Conservation (phyloP, 2,888 invertebrate genomes). For the Pristionchus fissidentatus region DNA sequence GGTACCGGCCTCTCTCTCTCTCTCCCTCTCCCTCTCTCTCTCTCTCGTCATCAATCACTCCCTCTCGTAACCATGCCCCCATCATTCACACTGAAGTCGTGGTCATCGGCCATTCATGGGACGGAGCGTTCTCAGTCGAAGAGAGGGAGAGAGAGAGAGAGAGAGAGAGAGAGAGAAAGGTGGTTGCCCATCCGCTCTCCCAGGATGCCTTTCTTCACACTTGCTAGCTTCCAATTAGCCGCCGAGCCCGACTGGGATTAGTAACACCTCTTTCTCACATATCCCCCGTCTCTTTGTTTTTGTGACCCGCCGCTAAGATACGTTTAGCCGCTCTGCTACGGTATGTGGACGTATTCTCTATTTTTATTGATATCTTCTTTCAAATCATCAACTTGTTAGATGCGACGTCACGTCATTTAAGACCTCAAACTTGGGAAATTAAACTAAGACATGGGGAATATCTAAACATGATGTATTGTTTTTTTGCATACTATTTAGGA, state of each 20-base stretch:
- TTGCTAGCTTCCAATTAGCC: slow-evolving; percentile 14
- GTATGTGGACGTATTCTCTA: too few relatives aligned
- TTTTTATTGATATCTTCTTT: too few relatives aligned
- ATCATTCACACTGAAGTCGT: neutral
- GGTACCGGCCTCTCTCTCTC: too few relatives aligned
- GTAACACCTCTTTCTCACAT: neutral
- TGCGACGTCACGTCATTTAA: too few relatives aligned
- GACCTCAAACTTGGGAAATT: too few relatives aligned
- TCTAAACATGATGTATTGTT: too few relatives aligned
- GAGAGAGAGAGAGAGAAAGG: slow-evolving; percentile 24
- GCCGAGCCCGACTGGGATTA: slow-evolving; percentile 5
- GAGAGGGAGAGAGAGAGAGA: neutral
- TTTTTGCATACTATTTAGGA: neutral
- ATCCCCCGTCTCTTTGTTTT: too few relatives aligned
- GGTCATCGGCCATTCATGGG: neutral
- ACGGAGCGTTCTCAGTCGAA: neutral
- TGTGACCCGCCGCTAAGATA: too few relatives aligned
- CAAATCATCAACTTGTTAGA: too few relatives aligned
- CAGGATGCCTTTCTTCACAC: slow-evolving; percentile 7
- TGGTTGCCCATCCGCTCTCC: neutral
- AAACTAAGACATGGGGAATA: too few relatives aligned
- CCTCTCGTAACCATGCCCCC: slow-evolving; percentile 11
- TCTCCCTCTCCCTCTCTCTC: too few relatives aligned
- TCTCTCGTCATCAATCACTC: neutral
- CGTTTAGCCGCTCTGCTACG: too few relatives aligned